Evolutionary conservation across 2,888 invertebrate genomes (phyloP).

Genomic region (Orchesella flavescens): DNA sequence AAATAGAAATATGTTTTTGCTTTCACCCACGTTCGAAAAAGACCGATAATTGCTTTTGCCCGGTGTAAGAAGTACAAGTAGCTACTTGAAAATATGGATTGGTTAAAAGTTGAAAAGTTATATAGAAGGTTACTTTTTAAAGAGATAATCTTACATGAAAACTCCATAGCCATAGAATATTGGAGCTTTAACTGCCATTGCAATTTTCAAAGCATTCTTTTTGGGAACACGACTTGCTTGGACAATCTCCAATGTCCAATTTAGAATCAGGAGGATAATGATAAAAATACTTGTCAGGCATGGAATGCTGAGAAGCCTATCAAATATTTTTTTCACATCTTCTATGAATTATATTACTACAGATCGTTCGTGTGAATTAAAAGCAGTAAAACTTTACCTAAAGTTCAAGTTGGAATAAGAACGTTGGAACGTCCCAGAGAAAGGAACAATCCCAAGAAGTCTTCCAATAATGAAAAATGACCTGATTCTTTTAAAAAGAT

Average conservation of each 20-base stretch:
- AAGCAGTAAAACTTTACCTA: background rate
- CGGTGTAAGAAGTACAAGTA: slow-evolving; percentile 19
- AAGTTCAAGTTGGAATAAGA: slow-evolving; percentile 12
- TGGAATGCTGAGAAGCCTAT: background rate
- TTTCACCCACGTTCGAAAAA: slow-evolving; percentile 18
- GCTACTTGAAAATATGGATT: background rate
- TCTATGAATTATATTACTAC: no score
- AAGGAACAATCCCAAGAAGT: slow-evolving; percentile 39
- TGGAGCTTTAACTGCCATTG: slow-evolving; percentile 8
- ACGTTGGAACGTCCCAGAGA: slow-evolving; percentile 42
- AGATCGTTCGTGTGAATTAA: no score
- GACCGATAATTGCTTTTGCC: background rate
- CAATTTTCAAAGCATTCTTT: slow-evolving; percentile 19
- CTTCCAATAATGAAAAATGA: slow-evolving; percentile 41
- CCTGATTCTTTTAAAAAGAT: background rate
- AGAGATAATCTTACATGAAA: slow-evolving; percentile 15
- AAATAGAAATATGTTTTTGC: background rate
- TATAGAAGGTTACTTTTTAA: no score
- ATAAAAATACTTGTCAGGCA: background rate
- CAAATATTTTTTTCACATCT: background rate
- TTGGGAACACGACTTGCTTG: background rate
- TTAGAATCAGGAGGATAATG: background rate
- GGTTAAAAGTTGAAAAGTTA: no score
- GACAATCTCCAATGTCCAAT: background rate
- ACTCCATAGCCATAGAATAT: slow-evolving; percentile 23